phyloP scores from a whole-genome alignment of 2,888 invertebrate species.

The Stomorhina lunata region DNA sequence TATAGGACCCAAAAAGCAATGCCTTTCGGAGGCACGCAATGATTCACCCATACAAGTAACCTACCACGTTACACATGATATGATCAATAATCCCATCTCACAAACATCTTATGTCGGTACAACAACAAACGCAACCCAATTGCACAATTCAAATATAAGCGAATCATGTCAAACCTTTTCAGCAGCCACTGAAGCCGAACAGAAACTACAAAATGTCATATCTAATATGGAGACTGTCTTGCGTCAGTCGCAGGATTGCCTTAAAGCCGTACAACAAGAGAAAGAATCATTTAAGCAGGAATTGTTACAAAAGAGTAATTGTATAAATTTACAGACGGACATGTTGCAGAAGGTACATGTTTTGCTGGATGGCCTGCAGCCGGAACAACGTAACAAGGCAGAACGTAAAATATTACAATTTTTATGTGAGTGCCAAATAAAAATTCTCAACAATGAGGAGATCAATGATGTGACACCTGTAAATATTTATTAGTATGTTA shows the following conservation, averaged over 20 bases:
- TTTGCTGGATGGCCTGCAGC: constrained; percentile 70
- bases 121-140: constrained; percentile 16
- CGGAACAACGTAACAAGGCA: constrained; percentile 69
- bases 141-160: neutral
- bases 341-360: constrained; percentile 70
- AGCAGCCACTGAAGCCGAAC: constrained; percentile 59
- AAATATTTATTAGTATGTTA: constrained; percentile 50
- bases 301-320: constrained; percentile 52
- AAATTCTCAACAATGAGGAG: constrained; percentile 73
- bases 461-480: constrained; percentile 72
- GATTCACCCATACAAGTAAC: constrained; percentile 34
- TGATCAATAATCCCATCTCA: neutral
- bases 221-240: constrained; percentile 74
- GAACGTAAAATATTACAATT: constrained; percentile 76
- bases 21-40: constrained; percentile 5
- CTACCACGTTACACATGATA: constrained; percentile 48
- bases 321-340: constrained; percentile 37
- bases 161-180: neutral
- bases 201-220: constrained; percentile 71
- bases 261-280: constrained; percentile 66
- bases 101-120: constrained; percentile 5
- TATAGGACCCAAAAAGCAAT: constrained; percentile 49
- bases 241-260: constrained; percentile 73
- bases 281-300: constrained; percentile 64
- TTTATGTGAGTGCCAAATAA: constrained; percentile 76